Base-by-base conservation (phyloP, 2,797 vertebrate species). In the Lagocephalus sceleratus region DNA sequence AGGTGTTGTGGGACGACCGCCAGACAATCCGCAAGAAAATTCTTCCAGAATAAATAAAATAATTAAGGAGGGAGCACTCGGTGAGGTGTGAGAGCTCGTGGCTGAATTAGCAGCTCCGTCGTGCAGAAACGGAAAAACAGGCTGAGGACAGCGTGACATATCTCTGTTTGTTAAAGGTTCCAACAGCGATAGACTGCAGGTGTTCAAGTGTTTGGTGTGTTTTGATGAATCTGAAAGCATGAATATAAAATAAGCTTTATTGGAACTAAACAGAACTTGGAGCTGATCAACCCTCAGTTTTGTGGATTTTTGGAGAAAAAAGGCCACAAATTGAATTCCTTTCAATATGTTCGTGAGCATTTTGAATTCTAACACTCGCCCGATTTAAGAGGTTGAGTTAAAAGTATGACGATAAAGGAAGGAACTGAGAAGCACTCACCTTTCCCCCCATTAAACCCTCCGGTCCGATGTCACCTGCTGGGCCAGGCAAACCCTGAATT, bases 381-480 rank as follows among this genome's bases (percentile, higher is more conserved):
- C 47, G 43, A 56, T 53, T 29, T 56, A 6, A 38, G 35, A 15
- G 35, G 35, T 12, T 38, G 35, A 39, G 40, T 9, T 42, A 5
- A 0, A n/a, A n/a, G 40, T 17, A 5, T 2, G 6, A 3, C 2
- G 5, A 19, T 2, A n/a, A 19, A 10, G 16, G 6, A 19, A 6
- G n/a, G n/a, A 20, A 46, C 6, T 23, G 46, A 51, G n/a, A 10
- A 48, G 2, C 20, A 82, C 90, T 89, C 81, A 92, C 94, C 87
- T 95, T 96, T 86, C 80, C 87, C 67, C 94, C 94, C 57, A 89
- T 85, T 5, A 68, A 25, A 20, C 94, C 94, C 78, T 94, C 91
- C 51, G 89, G 81, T 23, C 94, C 94, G 14, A 66, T 60, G 50
- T 95, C 93, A 42, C 94, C 94, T 29, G 77, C 64, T 20, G 90